Evolutionary conservation across 2,888 invertebrate genomes (phyloP).

Genomic region (Sussaba pulchella): DNA sequence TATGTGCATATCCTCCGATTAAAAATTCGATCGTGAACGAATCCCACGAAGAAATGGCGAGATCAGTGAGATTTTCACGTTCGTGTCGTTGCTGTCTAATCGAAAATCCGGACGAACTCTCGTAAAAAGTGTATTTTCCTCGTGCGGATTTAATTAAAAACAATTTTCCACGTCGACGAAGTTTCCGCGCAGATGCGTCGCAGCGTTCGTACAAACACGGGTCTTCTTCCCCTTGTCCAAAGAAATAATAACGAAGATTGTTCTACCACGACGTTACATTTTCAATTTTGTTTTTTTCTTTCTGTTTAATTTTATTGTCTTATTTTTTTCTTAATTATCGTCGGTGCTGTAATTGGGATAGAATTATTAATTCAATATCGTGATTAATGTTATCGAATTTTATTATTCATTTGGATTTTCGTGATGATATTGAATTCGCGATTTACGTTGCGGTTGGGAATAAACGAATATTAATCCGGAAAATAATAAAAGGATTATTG

Average conservation of each 20-base stretch:
- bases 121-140: conserved; percentile 11
- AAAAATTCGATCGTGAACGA: conserved; percentile 34
- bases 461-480: neutral
- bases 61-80: conserved; percentile 1
- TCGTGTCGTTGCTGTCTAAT: neutral
- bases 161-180: conserved; percentile 45
- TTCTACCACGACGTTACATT: neutral
- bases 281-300: neutral
- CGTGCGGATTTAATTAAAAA: conserved; percentile 44
- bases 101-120: neutral
- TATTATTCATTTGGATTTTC: too few species aligned
- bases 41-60: conserved; percentile 12
- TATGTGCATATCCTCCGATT: conserved; percentile 15
- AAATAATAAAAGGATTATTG: neutral
- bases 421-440: too few species aligned
- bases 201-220: neutral
- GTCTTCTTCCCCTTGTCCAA: neutral
- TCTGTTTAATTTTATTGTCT: neutral
- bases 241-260: conserved; percentile 2
- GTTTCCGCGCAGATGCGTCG: conserved; percentile 3
- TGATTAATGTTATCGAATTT: too few species aligned
- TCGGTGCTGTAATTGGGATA: too few species aligned
- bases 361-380: too few species aligned
- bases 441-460: too few species aligned
- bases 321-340: too few species aligned